phyloP scores from a whole-genome alignment of 1,140 invertebrate genomes.

The Ostrea denselamellosa region DNA sequence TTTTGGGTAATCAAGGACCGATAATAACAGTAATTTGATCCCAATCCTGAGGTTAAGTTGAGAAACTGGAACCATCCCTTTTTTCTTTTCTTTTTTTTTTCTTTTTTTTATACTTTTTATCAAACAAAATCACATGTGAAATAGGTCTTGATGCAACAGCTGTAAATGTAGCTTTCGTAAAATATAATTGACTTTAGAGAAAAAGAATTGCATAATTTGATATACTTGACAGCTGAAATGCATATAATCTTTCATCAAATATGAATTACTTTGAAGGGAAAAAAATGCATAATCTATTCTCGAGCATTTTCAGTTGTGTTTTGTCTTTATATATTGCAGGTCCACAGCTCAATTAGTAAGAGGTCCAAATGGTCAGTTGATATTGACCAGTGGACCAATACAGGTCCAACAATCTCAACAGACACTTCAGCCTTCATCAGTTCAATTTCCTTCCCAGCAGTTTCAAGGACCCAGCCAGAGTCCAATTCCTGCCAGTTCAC shows the following conservation, averaged over 20 bases:
- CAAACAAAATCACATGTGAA: no score
- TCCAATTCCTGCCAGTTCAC: constrained; percentile 56
- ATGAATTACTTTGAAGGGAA: neutral
- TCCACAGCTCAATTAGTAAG: constrained; percentile 47
- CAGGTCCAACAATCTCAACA: constrained; percentile 56
- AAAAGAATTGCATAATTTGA: no score
- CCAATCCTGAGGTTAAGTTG: no score
- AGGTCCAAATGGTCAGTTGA: constrained; percentile 55
- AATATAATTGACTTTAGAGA: neutral
- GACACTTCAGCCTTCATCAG: constrained; percentile 55
- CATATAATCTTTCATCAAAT: neutral
- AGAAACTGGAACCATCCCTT: no score
- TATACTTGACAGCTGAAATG: no score
- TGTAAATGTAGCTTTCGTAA: neutral
- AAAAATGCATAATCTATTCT: no score
- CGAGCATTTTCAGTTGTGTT: neutral
- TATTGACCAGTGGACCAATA: constrained; percentile 48
- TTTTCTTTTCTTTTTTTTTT: no score
- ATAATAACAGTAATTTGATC: no score
- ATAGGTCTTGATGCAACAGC: neutral
- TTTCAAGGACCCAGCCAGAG: constrained; percentile 52
- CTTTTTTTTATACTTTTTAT: no score
- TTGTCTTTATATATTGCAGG: constrained; percentile 40
- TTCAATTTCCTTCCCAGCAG: constrained; percentile 59
- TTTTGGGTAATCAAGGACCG: no score